Evolutionary conservation across 2,113 vertebrate genomes (phyloP).

Genomic region (Cyphomyrus discorhynchus): DNA sequence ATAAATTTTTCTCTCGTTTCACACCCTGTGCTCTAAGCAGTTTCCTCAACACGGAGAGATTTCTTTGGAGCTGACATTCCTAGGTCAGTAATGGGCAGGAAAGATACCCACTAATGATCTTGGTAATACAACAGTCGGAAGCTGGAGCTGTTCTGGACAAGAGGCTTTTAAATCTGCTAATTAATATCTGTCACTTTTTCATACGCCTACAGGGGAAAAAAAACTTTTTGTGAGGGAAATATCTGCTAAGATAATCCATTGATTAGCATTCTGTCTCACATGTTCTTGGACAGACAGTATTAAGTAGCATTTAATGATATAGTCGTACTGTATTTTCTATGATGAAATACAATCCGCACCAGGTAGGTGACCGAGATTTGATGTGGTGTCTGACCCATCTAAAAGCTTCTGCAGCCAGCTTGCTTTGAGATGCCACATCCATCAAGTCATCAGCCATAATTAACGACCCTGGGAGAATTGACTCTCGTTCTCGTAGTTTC

Average conservation of each 20-base stretch:
- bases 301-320: neutral
- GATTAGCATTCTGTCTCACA: neutral
- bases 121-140: neutral
- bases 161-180: neutral
- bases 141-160: neutral
- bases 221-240: neutral
- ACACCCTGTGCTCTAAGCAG: neutral
- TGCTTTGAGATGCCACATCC: neutral
- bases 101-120: neutral
- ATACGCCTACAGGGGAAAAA: neutral
- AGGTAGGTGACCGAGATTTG: neutral
- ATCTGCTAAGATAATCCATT: neutral
- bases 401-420: neutral
- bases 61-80: neutral
- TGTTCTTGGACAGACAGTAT: neutral
- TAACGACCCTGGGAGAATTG: neutral
- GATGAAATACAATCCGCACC: neutral
- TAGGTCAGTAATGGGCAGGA: slow-evolving; percentile 2
- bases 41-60: neutral
- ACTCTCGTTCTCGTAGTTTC: neutral
- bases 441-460: neutral
- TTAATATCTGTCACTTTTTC: neutral
- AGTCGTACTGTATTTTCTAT: neutral
- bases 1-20: neutral
- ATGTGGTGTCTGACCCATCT: neutral